These are phyloP conservation scores for Pangasianodon hypophthalmus DNA, from an alignment of 2,113 vertebrate genomes.

Conservation along the genomic window DNA sequence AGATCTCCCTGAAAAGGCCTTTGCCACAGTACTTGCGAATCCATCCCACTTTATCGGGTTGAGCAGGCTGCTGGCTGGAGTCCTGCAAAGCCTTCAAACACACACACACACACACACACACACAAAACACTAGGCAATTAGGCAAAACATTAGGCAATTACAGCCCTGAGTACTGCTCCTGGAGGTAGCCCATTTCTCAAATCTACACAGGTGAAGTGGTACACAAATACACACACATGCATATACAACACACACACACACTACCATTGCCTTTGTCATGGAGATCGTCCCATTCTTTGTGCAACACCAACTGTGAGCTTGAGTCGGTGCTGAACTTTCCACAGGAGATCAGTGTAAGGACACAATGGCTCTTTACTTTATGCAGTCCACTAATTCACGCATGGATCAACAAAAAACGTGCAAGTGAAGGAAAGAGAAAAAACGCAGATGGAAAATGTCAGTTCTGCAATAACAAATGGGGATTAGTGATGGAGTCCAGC, in stretches of 20 bases:
- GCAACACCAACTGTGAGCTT: slow-evolving; percentile 26
- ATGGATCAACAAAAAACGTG: slow-evolving; percentile 4
- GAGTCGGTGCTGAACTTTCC: slow-evolving; percentile 32
- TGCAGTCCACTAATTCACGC: background rate
- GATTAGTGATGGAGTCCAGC: slow-evolving; percentile 24
- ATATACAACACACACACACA: slow-evolving; percentile 19
- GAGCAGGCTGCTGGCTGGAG: slow-evolving; percentile 70
- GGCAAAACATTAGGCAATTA: background rate
- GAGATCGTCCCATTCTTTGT: slow-evolving; percentile 59
- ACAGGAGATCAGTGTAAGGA: background rate
- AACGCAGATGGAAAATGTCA: slow-evolving; percentile 8
- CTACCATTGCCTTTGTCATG: slow-evolving; percentile 61
- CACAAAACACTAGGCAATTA: slow-evolving; percentile 27
- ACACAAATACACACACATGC: background rate
- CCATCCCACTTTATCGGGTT: slow-evolving; percentile 92
- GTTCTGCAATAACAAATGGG: slow-evolving; percentile 8
- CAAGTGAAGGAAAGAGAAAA: background rate
- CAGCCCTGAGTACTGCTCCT: background rate
- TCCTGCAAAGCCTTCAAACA: slow-evolving; percentile 76
- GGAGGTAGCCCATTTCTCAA: background rate
- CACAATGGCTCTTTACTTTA: background rate
- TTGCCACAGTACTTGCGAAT: slow-evolving; percentile 93
- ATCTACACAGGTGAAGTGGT: background rate
- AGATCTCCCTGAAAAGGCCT: slow-evolving; percentile 96
- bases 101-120: slow-evolving; percentile 36